Base-by-base conservation (phyloP, 2,888 invertebrate species). In the Axea sp. region DNA sequence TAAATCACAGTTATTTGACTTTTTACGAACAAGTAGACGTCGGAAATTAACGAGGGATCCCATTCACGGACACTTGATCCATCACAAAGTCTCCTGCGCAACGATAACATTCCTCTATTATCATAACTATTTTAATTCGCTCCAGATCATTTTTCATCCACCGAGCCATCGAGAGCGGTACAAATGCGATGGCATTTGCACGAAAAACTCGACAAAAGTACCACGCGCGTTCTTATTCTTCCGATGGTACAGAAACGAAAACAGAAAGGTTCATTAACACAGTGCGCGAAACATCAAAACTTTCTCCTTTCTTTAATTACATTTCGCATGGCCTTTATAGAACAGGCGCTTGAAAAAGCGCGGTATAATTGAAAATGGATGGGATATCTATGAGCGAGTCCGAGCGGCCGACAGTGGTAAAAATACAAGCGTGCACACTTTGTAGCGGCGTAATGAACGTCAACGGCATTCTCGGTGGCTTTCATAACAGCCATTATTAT, bases 401-500 rank as follows among this genome's bases (percentile, higher is more conserved):
- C 15, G 31, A 8, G 15, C 30, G 15, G 39, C 37, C 8, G 35
- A 22, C 33, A 62, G 55, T 55, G 69, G 47, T 62, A 55, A 71
- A 71, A 71, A 41, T 60, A 37, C 31, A 24, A 17, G 47, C 22
- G 37, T 22, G 15, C 7, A 39, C 47, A 45, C 45, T 64, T 57
- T 39, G 57, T 45, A 57, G 35, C 49, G 6, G 51, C 45, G 47
- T 72, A 72, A 72, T 65, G 64, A 65, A 72, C 72, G 65, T 72
- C 72, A 65, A 72, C 57, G 35, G 62, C 53, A 33, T 57, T 43
- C 45, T 45, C 26, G 37, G 53, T 35, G 15, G 55, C 57, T 57
- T 64, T 71, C 62, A 62, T 55, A 47, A 45, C 49, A 35, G 64
- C 51, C 62, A 65, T 72, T 72, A 72, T 72, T 72, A 65, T 72